These are phyloP conservation scores for Hiodon tergisus DNA, from an alignment of 2,113 vertebrate species.

Conservation along the genomic window DNA sequence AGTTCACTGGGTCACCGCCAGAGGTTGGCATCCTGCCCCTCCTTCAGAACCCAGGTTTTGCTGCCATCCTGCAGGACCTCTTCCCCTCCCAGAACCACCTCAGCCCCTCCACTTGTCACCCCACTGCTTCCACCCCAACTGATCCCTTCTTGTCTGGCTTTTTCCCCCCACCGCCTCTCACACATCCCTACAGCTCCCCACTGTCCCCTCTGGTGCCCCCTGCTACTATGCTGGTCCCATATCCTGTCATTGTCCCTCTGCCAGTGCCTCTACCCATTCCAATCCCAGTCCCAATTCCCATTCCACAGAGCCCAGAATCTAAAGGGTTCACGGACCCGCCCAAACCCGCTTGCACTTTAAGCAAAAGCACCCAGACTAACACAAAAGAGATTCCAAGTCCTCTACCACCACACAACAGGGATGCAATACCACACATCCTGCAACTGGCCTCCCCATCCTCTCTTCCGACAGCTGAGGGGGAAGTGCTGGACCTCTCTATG, in stretches of 20 bases:
- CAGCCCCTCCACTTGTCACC: slow-evolving; percentile 70
- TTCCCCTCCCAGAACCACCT: slow-evolving; percentile 73
- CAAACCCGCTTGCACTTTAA: slow-evolving; percentile 68
- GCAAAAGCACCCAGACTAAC: slow-evolving; percentile 78
- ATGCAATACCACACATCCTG: slow-evolving; percentile 14
- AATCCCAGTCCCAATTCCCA: slow-evolving; percentile 79
- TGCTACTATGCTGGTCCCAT: slow-evolving; percentile 87
- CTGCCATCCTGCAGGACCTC: slow-evolving; percentile 86
- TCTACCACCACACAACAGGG: slow-evolving; percentile 12
- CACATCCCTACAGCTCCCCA: slow-evolving; percentile 75
- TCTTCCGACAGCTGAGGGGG: slow-evolving; percentile 62
- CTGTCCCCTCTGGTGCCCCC: slow-evolving; percentile 85
- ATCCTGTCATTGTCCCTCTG: slow-evolving; percentile 87
- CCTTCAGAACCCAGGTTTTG: slow-evolving; percentile 81
- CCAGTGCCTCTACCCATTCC: slow-evolving; percentile 89
- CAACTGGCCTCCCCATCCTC: slow-evolving; percentile 34
- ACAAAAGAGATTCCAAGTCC: slow-evolving; percentile 48
- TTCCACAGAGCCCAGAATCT: slow-evolving; percentile 71
- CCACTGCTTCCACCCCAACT: slow-evolving; percentile 49
- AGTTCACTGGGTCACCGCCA: slow-evolving; percentile 65
- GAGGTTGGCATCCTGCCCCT: slow-evolving; percentile 76
- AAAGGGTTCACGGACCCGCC: slow-evolving; percentile 63
- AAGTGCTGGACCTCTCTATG: slow-evolving; percentile 87
- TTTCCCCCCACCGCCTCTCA: slow-evolving; percentile 62
- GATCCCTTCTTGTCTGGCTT: slow-evolving; percentile 57